These are phyloP conservation scores for Muscina levida DNA, from an alignment of 2,888 invertebrate genomes.

Conservation along the genomic window DNA sequence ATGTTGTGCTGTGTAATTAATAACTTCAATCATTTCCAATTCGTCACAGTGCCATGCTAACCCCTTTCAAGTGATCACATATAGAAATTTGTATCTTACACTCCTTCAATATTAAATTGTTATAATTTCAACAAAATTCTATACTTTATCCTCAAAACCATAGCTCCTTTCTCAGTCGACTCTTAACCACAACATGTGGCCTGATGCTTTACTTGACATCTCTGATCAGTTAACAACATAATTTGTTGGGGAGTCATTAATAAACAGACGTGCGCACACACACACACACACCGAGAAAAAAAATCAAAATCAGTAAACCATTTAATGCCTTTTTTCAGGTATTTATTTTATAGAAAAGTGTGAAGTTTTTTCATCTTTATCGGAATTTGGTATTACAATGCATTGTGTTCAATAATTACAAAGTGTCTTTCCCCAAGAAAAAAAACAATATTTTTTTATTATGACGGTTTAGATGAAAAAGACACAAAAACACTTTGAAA, in stretches of 20 bases:
- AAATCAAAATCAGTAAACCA: slow-evolving; percentile 40
- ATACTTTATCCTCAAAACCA: too few species aligned
- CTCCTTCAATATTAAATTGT: too few species aligned
- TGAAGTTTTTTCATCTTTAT: slow-evolving; percentile 43
- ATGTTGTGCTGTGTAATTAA: too few species aligned
- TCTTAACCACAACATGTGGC: not conserved
- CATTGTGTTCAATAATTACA: slow-evolving; percentile 55
- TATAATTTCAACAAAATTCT: too few species aligned
- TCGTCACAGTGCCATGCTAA: too few species aligned
- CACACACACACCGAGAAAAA: too few species aligned
- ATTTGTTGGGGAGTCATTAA: slow-evolving; percentile 41
- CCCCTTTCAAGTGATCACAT: too few species aligned
- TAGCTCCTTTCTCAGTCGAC: not conserved
- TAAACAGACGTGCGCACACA: too few species aligned
- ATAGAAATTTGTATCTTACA: too few species aligned
- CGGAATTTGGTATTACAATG: slow-evolving; percentile 43
- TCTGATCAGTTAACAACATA: not conserved
- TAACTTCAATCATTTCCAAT: too few species aligned
- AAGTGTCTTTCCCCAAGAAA: slow-evolving; percentile 39
- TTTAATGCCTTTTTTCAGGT: slow-evolving; percentile 38
- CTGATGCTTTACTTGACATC: not conserved
- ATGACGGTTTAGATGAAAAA: slow-evolving; percentile 44
- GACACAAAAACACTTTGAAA: slow-evolving; percentile 17
- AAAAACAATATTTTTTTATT: slow-evolving; percentile 48
- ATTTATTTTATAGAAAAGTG: slow-evolving; percentile 56